A percentile compares a stretch with the other conserved stretches of the same genome.
These are phyloP conservation scores for Ameiurus melas DNA, from an alignment of 2,113 vertebrate species.

Conservation along the genomic window DNA sequence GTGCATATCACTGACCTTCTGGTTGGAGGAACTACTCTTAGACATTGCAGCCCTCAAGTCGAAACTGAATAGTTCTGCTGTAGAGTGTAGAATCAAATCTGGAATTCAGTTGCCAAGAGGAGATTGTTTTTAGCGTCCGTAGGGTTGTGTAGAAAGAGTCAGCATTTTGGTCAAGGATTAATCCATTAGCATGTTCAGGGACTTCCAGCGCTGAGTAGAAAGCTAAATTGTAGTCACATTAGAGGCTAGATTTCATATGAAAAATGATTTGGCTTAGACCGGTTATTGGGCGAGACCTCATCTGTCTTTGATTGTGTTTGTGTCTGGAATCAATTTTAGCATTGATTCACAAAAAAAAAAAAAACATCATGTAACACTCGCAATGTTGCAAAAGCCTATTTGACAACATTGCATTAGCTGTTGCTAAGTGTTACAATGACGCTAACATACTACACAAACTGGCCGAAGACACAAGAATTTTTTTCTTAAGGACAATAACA, in stretches of 20 bases:
- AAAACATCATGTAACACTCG: conserved; percentile 52
- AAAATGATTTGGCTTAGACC: neutral
- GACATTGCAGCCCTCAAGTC: neutral
- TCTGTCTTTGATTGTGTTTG: conserved; percentile 40
- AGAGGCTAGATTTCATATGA: neutral
- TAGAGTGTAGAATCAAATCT: neutral
- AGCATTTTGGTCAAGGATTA: neutral
- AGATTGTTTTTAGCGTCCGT: neutral
- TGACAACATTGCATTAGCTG: conserved; percentile 39
- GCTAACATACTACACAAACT: conserved; percentile 10
- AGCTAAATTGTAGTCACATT: neutral
- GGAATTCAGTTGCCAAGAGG: neutral
- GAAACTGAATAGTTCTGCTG: conserved; percentile 19
- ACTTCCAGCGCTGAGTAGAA: neutral
- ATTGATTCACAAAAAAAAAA: conserved; percentile 44
- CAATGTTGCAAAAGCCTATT: conserved; percentile 25
- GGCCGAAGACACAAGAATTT: conserved; percentile 1
- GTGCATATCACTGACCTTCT: neutral
- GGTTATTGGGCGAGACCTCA: conserved; percentile 11
- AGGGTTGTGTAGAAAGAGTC: neutral
- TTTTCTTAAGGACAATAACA: neutral
- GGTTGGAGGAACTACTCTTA: conserved; percentile 24
- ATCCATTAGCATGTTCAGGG: neutral
- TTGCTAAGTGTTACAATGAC: conserved; percentile 43
- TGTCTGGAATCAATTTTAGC: conserved; percentile 37